Percentiles rank a stretch among this genome's conserved stretches.
Evolutionary conservation across 2,797 vertebrate species (phyloP).

Genomic region (Paedocypris micromegethes): DNA sequence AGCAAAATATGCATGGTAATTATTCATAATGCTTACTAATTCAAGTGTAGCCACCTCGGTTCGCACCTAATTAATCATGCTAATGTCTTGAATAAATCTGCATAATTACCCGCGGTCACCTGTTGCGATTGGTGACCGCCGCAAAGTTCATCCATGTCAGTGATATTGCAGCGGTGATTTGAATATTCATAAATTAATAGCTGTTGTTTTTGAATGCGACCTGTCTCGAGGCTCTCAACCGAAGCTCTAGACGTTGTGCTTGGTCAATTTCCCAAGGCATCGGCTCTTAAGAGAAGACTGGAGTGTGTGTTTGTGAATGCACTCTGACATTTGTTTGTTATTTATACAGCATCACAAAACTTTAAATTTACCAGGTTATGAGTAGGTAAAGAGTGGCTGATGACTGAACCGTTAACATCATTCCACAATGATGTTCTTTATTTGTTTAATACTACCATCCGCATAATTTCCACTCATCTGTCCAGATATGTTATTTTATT

Average conservation of each 20-base stretch:
- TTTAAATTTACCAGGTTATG: no score
- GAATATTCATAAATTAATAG: slow-evolving; percentile 81
- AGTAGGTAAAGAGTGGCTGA: no score
- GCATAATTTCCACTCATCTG: no score
- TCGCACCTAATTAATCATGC: slow-evolving; percentile 99
- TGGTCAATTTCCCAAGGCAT: slow-evolving; percentile 2
- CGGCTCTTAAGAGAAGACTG: slow-evolving; percentile 5
- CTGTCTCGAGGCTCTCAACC: background rate
- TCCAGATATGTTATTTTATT: no score
- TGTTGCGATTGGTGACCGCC: slow-evolving; percentile 86
- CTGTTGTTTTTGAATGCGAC: slow-evolving; percentile 20
- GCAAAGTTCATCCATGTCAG: slow-evolving; percentile 87
- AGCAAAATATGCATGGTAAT: slow-evolving; percentile 99
- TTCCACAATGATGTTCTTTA: no score
- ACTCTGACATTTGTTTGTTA: slow-evolving; percentile 63
- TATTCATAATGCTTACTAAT: slow-evolving; percentile 99
- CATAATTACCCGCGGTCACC: slow-evolving; percentile 90
- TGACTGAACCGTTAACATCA: no score
- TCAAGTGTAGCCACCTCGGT: slow-evolving; percentile 99
- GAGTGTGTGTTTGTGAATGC: slow-evolving; percentile 1
- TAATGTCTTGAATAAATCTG: slow-evolving; percentile 99
- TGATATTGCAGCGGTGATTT: slow-evolving; percentile 86
- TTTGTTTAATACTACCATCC: no score
- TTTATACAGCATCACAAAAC: no score
- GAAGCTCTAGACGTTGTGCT: background rate